These are phyloP conservation scores for Macquaria ambigua DNA, from an alignment of 2,113 vertebrate genomes.

Conservation along the genomic window DNA sequence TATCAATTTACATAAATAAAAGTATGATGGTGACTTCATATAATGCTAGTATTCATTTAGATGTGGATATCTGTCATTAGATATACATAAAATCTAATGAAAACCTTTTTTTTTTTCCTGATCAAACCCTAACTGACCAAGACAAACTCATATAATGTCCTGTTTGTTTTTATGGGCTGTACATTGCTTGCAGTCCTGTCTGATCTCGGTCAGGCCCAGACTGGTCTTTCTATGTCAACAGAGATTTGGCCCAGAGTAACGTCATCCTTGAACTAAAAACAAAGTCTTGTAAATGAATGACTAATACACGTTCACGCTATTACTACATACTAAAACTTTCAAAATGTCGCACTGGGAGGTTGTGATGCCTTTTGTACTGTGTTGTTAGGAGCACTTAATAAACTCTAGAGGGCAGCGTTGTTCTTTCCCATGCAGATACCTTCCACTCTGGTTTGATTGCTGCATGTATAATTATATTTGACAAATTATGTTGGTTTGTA, in stretches of 20 bases:
- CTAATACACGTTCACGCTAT: neutral
- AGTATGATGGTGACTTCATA: neutral
- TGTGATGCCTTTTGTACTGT: neutral
- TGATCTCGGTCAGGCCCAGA: neutral
- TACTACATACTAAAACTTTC: neutral
- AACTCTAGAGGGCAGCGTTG: slow-evolving; percentile 66
- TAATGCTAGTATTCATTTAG: neutral
- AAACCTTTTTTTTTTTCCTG: neutral
- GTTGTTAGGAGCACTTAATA: neutral
- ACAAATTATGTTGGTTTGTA: slow-evolving; percentile 28
- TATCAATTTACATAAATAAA: slow-evolving; percentile 38
- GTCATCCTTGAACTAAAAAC: slow-evolving; percentile 13
- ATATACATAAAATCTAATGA: neutral
- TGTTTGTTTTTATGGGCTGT: neutral
- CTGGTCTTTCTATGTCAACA: slow-evolving; percentile 8
- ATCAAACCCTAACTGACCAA: neutral
- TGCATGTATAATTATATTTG: slow-evolving; percentile 12
- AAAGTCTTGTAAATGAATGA: slow-evolving; percentile 17
- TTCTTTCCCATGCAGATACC: neutral
- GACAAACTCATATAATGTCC: neutral
- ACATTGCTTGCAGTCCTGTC: neutral
- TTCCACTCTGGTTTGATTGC: neutral
- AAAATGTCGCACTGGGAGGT: neutral
- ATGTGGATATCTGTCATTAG: neutral
- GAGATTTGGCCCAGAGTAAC: neutral